Evolutionary conservation across 2,113 vertebrate species (phyloP).

Genomic region (Sakesphorus luctuosus): DNA sequence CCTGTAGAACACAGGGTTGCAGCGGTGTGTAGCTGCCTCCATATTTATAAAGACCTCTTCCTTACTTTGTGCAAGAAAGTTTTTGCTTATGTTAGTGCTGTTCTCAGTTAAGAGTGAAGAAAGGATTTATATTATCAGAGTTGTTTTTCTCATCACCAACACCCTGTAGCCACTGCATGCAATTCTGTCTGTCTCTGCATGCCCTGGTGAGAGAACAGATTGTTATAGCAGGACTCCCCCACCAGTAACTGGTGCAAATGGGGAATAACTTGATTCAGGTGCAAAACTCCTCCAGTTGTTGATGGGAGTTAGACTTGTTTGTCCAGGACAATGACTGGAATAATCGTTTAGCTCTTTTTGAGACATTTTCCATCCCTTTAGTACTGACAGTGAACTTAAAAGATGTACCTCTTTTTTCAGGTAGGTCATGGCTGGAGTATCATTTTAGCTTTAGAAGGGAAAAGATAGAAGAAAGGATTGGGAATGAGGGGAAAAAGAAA

Average conservation of each 20-base stretch:
- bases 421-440: constrained; percentile 7
- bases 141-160: constrained; percentile 53
- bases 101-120: not conserved
- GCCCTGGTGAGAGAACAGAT: not conserved
- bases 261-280: constrained; percentile 37
- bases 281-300: constrained; percentile 37
- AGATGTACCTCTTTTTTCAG: constrained; percentile 28
- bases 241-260: not conserved
- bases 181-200: not conserved
- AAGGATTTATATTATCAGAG: not conserved
- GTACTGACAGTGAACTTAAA: constrained; percentile 27
- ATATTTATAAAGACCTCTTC: not conserved
- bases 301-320: constrained; percentile 43
- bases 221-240: constrained; percentile 1
- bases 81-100: not conserved
- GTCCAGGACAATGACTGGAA: constrained; percentile 28
- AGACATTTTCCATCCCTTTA: constrained; percentile 22
- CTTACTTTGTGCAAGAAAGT: not conserved
- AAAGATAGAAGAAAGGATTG: not conserved
- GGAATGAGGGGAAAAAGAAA: not conserved
- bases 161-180: not conserved
- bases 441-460: not conserved
- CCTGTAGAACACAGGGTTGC: not conserved
- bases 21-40: not conserved
- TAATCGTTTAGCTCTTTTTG: constrained; percentile 26